Evolutionary conservation across 1,140 invertebrate genomes (phyloP), one percentile per base, ranked within the genome.

Genomic region (Aphelenchoides avenae): DNA sequence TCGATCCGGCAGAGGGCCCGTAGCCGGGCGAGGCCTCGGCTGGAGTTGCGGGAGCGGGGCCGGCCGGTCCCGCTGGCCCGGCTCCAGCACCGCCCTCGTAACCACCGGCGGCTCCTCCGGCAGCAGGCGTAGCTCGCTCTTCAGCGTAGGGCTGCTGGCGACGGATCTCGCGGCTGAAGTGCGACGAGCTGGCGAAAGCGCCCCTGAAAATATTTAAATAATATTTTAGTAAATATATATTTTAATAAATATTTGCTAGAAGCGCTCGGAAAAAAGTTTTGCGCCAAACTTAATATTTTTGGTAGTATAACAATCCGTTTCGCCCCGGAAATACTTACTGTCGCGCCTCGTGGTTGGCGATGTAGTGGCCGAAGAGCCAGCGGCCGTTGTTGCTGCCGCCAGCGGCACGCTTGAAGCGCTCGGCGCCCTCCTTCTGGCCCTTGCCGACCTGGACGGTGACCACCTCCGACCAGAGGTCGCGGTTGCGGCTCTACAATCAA

Each of bases 391-490:
- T 34, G 20, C 44, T 57, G 9, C 30, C 53, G 15, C 47, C 39
- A 9, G 68, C 55, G 39, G 39, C 52, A 29, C 71, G 64, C 11
- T 54, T 43, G 34, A 71, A 54, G 26, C 74, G 40, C 44, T 70
- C 63, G n/a, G 70, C 74, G 26, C 61, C 51, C 9, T 57, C 65
- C 26, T 50, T 11, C 22, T 66, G 53, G 9, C 72, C 71, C 47
- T 73, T 73, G 29, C 70, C 70, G 4, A 62, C 26, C 30, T 76
- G 70, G 6, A 75, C 72, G 22, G 69, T 66, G 5, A 73, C 66
- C 18, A 73, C 70, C 51, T 75, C 72, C 5, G 64, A 62, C 72
- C 73, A 75, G 1, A 75, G 37, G 33, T 75, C 73, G 26, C 73
- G 67, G 44, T 75, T 75, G 39, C 72, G 52, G 20, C 60, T 55